Conservation (phyloP, 2,113 vertebrate genomes). For the Pycnonotus jocosus region DNA sequence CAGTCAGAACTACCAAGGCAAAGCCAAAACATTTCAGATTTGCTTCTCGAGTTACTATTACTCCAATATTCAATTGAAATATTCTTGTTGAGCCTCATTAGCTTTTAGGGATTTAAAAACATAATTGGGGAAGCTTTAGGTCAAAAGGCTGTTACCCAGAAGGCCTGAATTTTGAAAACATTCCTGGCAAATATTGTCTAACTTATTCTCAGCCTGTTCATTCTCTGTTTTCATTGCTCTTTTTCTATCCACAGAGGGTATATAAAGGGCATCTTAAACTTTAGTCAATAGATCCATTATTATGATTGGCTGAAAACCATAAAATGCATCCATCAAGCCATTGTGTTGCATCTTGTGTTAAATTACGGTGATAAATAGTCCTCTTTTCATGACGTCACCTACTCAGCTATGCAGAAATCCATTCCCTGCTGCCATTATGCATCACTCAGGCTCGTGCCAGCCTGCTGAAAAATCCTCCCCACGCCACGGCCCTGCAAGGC, state of each 20-base stretch:
- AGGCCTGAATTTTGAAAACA: slow-evolving; percentile 8
- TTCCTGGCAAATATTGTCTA: slow-evolving; percentile 10
- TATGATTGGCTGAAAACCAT: slow-evolving; percentile 80
- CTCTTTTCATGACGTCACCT: slow-evolving; percentile 73
- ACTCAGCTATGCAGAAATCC: slow-evolving; percentile 77
- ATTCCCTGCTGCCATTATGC: slow-evolving; percentile 66
- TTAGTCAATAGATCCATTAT: slow-evolving; percentile 79
- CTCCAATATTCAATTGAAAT: not conserved
- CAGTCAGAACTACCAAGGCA: not conserved
- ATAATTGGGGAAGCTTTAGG: not conserved
- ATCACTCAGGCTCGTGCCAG: slow-evolving; percentile 67
- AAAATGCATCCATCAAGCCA: slow-evolving; percentile 78
- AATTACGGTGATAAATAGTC: slow-evolving; percentile 79
- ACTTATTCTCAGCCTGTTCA: slow-evolving; percentile 33
- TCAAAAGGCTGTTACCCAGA: not conserved
- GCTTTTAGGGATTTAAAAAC: not conserved
- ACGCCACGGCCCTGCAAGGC: slow-evolving; percentile 40
- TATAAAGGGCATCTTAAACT: slow-evolving; percentile 75
- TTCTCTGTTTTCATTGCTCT: slow-evolving; percentile 25
- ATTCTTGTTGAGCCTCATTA: not conserved
- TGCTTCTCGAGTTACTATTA: not conserved
- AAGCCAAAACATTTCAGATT: not conserved
- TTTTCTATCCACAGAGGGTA: slow-evolving; percentile 68
- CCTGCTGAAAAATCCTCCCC: slow-evolving; percentile 48
- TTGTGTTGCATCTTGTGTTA: slow-evolving; percentile 73